Percentiles rank a stretch among this genome's conserved stretches.
Evolutionary conservation across 2,113 vertebrate genomes (phyloP).

Genomic region (Cyanoliseus patagonus): DNA sequence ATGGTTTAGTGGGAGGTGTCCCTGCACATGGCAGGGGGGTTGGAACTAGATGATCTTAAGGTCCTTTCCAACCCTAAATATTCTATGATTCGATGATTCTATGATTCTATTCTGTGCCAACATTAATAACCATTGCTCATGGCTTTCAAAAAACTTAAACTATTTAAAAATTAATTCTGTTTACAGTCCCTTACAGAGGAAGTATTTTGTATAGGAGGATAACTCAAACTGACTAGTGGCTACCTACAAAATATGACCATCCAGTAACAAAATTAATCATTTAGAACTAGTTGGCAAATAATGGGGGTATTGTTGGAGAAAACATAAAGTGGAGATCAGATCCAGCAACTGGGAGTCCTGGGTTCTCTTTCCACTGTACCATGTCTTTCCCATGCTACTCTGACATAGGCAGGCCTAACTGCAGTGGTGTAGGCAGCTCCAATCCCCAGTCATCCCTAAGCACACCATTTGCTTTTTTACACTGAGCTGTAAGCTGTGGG

Average conservation of each 20-base stretch:
- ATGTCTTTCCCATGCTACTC: neutral
- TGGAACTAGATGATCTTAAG: too few species aligned
- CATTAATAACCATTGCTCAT: constrained; percentile 54
- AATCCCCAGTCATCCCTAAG: neutral
- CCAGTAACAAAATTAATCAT: constrained; percentile 42
- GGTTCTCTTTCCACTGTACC: neutral
- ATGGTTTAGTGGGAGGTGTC: too few species aligned
- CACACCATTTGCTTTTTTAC: neutral
- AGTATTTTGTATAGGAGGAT: constrained; percentile 46
- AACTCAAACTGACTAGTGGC: constrained; percentile 51
- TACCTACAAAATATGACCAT: constrained; percentile 48
- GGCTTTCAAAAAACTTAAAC: constrained; percentile 49
- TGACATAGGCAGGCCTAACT: neutral
- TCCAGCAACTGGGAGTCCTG: neutral
- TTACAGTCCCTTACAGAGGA: constrained; percentile 52
- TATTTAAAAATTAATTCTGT: constrained; percentile 50
- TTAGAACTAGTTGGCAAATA: neutral
- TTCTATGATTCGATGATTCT: too few species aligned
- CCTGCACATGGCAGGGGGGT: too few species aligned
- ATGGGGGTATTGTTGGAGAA: constrained; percentile 1
- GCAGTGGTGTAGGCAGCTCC: neutral
- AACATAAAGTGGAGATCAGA: neutral
- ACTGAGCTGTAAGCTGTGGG: neutral
- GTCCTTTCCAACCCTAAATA: too few species aligned
- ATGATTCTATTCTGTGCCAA: neutral